phyloP scores from a whole-genome alignment of 2,797 vertebrate species.

The Anolis apletophallus region DNA sequence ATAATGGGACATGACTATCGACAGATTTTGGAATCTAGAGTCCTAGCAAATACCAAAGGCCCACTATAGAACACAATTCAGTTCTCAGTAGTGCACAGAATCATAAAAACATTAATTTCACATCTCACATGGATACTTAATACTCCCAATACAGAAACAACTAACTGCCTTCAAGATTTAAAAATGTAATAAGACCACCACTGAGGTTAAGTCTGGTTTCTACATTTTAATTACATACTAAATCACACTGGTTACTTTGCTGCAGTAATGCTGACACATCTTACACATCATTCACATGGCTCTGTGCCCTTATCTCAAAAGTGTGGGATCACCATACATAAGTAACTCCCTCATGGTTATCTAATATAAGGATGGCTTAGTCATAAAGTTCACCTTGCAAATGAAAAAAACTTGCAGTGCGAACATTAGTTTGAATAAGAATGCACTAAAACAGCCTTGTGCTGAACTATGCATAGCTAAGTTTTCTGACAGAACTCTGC shows the following conservation, averaged over 20 bases:
- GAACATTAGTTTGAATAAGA: not conserved
- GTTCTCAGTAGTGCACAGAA: too few relatives aligned
- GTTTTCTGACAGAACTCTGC: not conserved
- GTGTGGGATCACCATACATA: not conserved
- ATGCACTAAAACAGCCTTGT: not conserved
- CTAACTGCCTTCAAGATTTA: not conserved
- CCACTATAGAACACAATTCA: too few relatives aligned
- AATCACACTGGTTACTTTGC: not conserved
- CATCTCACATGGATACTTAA: too few relatives aligned
- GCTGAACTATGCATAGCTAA: not conserved
- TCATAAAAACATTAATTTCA: too few relatives aligned
- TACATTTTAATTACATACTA: not conserved
- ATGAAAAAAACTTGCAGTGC: not conserved
- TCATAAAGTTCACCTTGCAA: not conserved
- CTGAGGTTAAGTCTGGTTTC: not conserved
- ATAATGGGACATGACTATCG: too few relatives aligned
- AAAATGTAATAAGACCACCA: not conserved
- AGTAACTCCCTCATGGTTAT: not conserved
- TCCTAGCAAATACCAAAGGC: too few relatives aligned
- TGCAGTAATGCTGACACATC: not conserved
- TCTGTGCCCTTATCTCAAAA: not conserved
- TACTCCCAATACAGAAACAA: too few relatives aligned
- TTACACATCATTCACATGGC: not conserved
- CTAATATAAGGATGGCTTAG: not conserved
- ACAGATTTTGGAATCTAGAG: too few relatives aligned